These are phyloP conservation scores for Oscheius onirici DNA, from an alignment of 2,888 invertebrate genomes.

Conservation along the genomic window DNA sequence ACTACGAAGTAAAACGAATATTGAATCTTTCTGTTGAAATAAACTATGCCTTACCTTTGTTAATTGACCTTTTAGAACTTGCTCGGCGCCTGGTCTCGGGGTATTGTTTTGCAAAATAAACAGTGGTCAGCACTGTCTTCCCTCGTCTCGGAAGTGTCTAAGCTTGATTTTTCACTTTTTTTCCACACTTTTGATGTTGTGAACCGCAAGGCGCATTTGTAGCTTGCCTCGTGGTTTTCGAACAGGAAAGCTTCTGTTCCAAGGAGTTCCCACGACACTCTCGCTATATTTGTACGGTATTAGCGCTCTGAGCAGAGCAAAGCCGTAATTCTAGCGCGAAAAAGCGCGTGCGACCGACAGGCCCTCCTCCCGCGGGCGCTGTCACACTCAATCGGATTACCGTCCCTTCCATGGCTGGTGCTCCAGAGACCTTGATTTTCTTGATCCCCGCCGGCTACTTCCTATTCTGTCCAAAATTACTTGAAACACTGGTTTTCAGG, in stretches of 20 bases:
- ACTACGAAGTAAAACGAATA: not conserved
- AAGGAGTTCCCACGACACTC: conserved; percentile 27
- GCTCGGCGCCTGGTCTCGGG: not conserved
- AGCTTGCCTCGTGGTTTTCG: not conserved
- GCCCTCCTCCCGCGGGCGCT: conserved; percentile 33
- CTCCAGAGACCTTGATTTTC: conserved; percentile 1
- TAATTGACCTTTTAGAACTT: not conserved
- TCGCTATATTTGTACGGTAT: conserved; percentile 32
- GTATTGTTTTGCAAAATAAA: conserved; percentile 22
- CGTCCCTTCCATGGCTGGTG: conserved; percentile 28
- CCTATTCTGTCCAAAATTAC: not conserved
- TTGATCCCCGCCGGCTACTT: not conserved
- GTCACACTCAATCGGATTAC: conserved; percentile 34
- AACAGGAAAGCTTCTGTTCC: conserved; percentile 10
- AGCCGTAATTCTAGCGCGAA: conserved; percentile 33
- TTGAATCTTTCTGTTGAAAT: not conserved
- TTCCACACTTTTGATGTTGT: too few species aligned
- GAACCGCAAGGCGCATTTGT: too few species aligned
- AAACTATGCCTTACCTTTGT: conserved; percentile 14
- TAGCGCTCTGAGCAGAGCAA: conserved; percentile 28
- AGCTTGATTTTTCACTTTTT: too few species aligned
- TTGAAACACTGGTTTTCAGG: not conserved
- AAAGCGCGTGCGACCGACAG: conserved; percentile 33
- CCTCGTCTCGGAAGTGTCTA: too few species aligned
- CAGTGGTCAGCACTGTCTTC: conserved; percentile 3